Evolutionary conservation across 2,113 vertebrate genomes (phyloP), one percentile per base, ranked within the genome.

Genomic region (Lamprotornis superbus): DNA sequence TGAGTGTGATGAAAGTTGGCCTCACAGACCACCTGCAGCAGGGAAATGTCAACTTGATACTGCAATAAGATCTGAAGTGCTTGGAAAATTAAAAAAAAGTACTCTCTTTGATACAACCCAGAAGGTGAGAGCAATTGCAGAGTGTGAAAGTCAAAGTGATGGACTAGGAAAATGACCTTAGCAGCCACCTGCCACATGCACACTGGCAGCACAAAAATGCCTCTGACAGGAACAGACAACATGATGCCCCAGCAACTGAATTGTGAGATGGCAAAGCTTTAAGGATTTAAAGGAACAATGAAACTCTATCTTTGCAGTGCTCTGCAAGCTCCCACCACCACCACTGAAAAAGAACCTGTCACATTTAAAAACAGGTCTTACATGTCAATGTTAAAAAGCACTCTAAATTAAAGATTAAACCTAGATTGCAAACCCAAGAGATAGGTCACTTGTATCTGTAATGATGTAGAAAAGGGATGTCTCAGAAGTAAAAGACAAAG

Each of bases 61-160:
- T 79, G 44, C 42, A 47, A 7, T 55, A 87, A 59, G 60, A 70
- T 23, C 11, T 12, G 1, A 78, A 90, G 30, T 77, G 15, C n/a
- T 70, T 52, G 30, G 21, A 50, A 92, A 88, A 55, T 46, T 46
- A 1, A 57, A 82, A 83, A 84, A 39, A 39, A 71, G 4, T 14
- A 8, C 23, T 70, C 49, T 64, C 5, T 82, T 64, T 68, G 39
- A 31, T 67, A 31, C 17, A 83, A 46, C 40, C 37, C 27, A 63
- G 61, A 86, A 86, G 24, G 40, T 61, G 30, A 90, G 17, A 91
- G 44, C 11, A 56, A 50, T 27, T 53, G 44, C 8, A 46, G 44
- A 60, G n/a, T 80, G 85, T 82, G 75, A 82, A 91, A 96, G 74
- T 78, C 74, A 78, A 87, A 94, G 84, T 82, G 67, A 92, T 60